Base-by-base conservation (phyloP, 2,888 invertebrate species). In the Trissolcus brochymenae region DNA sequence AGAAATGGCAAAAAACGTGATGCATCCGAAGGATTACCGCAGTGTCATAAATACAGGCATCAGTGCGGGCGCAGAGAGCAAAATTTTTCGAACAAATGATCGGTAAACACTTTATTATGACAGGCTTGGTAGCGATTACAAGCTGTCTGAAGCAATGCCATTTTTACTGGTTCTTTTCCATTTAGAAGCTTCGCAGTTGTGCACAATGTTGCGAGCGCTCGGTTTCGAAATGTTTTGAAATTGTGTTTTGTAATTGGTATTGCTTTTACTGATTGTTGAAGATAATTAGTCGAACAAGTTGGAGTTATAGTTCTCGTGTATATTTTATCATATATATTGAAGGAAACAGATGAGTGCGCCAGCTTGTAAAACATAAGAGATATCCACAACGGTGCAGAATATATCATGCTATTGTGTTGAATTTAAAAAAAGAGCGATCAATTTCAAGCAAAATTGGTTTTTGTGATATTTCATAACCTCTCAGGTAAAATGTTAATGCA, bases 71-170 rank as follows among this genome's bases (percentile, higher is more conserved):
- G 43, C 65, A 60, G 19, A n/a, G 50, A 14, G 50, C 13, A 25
- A 19, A 29, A 57, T 62, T 35, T 14, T 29, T 19, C 67, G 6
- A 60, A 62, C 50, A 66, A 76, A 70, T 70, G 70, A 76, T 76
- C 76, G 60, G 65, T 70, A 70, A 70, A 65, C 76, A 70, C 76
- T 76, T 70, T 70, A 76, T 76, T 76, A 76, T 76, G 70, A 70
- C 65, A 65, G 76, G 70, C 70, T 76, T 64, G 59, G 61, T 57
- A 19, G 50, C 51, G 51, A 64, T 55, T 62, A 68, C 68, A 40
- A 54, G 54, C 25, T 17, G 50, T 55, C 49, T 75, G 70, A 46
- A 61, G 70, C 61, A 76, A 76, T 21, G 43, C 41, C 6, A 60
- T 70, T 65, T 64, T 75, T 59, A 43, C 43, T 6, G 17, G 6